A percentile compares a stretch with the other conserved stretches of the same genome.
Conservation (phyloP, 2,113 vertebrate genomes). For the Anarhynchus alexandrinus region DNA sequence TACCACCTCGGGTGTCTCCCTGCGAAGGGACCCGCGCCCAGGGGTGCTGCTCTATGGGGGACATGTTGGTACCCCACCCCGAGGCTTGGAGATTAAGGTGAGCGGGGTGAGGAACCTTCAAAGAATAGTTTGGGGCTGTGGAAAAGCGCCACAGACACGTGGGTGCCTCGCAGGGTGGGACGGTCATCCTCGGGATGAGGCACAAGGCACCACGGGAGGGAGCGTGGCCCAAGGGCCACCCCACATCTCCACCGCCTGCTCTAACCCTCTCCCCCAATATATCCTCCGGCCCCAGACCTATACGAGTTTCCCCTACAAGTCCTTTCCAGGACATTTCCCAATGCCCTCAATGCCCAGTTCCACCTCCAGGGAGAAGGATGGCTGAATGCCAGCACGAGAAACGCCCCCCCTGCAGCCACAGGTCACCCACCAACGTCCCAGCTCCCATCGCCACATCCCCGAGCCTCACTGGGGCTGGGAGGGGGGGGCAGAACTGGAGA, state of each 20-base stretch:
- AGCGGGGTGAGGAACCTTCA: background rate
- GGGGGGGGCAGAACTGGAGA: background rate
- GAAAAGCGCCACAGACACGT: fast-evolving
- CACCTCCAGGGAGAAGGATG: background rate
- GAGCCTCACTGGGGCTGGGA: background rate
- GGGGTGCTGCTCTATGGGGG: background rate
- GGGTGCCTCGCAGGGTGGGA: background rate
- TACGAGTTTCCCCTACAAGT: fast-evolving
- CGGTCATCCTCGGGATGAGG: background rate
- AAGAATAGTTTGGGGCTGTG: background rate
- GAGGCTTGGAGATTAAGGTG: background rate
- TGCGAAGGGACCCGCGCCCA: background rate
- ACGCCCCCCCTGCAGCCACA: fast-evolving
- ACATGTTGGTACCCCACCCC: fast-evolving
- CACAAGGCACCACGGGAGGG: background rate
- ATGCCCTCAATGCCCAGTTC: background rate
- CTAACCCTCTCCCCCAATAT: background rate
- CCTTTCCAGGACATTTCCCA: background rate
- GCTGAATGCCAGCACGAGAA: fast-evolving
- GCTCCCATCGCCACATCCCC: background rate
- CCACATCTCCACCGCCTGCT: background rate
- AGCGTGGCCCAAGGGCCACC: background rate
- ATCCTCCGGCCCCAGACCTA: background rate
- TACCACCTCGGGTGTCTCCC: background rate
- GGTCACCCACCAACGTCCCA: fast-evolving